Evolutionary conservation across 2,888 invertebrate genomes (phyloP), one percentile per base, ranked within the genome.

Genomic region (Myathropa florea): DNA sequence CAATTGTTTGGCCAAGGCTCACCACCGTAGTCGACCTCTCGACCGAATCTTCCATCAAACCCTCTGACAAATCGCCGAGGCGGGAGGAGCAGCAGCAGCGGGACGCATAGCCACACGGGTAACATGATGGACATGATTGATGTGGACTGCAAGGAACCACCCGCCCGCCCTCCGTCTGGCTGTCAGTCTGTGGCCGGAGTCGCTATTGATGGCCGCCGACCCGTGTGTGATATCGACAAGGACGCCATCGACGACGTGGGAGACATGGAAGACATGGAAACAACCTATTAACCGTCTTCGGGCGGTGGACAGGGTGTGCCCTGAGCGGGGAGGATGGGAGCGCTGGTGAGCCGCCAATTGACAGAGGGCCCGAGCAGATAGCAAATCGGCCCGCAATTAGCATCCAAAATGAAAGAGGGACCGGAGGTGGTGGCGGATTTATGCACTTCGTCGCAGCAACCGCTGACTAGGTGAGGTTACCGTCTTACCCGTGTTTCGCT

Each of bases 61-160:
- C 7, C 14, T 63, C 78, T 75, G 86, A 79, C 86, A 86, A 86
- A 86, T 86, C 33, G 33, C 33, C n/a, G n/a, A n/a, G 60, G 23
- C 21, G 14, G 24, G 24, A 39, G 24, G 14, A n/a, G 33, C 18
- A 21, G 55, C 55, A 59, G 33, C 30, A 59, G 53, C 39, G 61
- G 64, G 61, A 78, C 72, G 71, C 59, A n/a, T n/a, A n/a, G n/a
- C n/a, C n/a, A n/a, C n/a, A n/a, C 26, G 36, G 65, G 46, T 33
- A 30, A 73, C 72, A 73, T 72, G 77, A 85, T 28, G 30, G 77
- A 82, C 81, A 73, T 86, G 86, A 86, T 86, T 79, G 86, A 86
- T 86, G 73, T 30, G 46, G 73, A 46, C 24, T 57, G 33, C 59
- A 59, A 65, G 46, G 26, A 46, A 39, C 72, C 53, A 61, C 73